Evolutionary conservation across 1,140 invertebrate genomes (phyloP), one percentile per base, ranked within the genome.

Genomic region (Maconellicoccus hirsutus): DNA sequence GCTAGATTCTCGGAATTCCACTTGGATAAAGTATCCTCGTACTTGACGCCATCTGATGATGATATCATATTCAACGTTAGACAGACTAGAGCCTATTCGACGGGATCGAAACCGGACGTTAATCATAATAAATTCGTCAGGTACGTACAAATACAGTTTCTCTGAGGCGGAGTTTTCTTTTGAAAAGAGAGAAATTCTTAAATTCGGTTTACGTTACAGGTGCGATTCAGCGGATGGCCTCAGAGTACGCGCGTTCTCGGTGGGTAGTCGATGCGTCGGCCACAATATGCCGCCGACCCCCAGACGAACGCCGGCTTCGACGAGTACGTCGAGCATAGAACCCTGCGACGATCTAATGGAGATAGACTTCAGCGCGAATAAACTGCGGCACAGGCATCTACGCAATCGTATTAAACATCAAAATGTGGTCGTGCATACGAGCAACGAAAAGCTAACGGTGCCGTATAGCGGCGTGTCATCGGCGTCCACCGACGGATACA

Each of bases 61-160:
- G 82, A 83, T 73, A 79, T 83, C 71, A 77, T 78, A 70, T 77
- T 76, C 74, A 77, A 79, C 75, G 80, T 82, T 75, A 82, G 89
- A 71, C 88, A 87, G 25, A 82, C 84, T 52, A 83, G 93, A 75
- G 89, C 92, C 1, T 94, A 94, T 78, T 94, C 92, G 26, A 89
- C 95, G 63, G 93, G 93, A 7, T 93, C 90, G 26, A 85, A 86
- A 73, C 85, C 87, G n/a, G 85, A 88, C 73, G 72, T 39, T 33
- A 72, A 71, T 38, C 70, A 71, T 7, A 76, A 73, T 42, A 75
- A 75, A 75, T 70, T 71, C 59, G 71, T 75, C 70, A 72, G 72
- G 74, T 73, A 74, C 66, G 22, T 69, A n/a, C n/a, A n/a, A n/a
- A n/a, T n/a, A n/a, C n/a, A n/a, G n/a, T n/a, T n/a, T n/a, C n/a